A percentile compares a stretch with the other conserved stretches of the same genome.
phyloP scores from a whole-genome alignment of 1,140 invertebrate species.

The Aradophagus sp. region DNA sequence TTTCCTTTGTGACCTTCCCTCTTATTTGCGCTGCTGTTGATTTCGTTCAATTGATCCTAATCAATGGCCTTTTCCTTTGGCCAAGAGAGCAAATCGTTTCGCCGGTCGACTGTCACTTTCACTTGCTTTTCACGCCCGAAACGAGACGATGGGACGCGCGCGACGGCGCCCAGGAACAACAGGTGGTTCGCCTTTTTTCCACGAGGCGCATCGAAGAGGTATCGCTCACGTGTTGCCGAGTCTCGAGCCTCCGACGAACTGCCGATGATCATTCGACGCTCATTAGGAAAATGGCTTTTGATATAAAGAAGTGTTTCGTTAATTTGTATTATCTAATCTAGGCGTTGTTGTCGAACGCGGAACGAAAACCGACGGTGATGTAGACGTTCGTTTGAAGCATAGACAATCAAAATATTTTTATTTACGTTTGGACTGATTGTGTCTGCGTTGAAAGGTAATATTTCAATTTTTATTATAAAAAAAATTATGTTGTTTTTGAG shows the following conservation, averaged over 20 bases:
- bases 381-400: too few species aligned
- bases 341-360: constrained; percentile 17
- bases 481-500: too few species aligned
- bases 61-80: too few species aligned
- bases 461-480: too few species aligned
- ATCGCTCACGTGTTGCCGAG: constrained; percentile 21
- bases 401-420: too few species aligned
- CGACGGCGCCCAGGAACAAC: constrained; percentile 20
- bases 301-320: constrained; percentile 19
- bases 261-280: constrained; percentile 33
- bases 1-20: too few species aligned
- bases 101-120: constrained; percentile 29
- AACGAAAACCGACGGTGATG: not conserved
- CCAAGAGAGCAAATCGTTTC: not conserved
- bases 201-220: not conserved
- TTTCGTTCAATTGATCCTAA: too few species aligned
- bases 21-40: too few species aligned
- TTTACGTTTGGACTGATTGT: too few species aligned
- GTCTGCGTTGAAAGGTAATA: too few species aligned
- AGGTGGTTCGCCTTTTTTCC: constrained; percentile 42
- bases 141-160: not conserved
- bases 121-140: constrained; percentile 30
- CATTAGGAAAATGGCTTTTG: constrained; percentile 29
- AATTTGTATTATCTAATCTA: constrained; percentile 35
- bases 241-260: constrained; percentile 15